Conservation (phyloP, 2,797 vertebrate species). For the Cottoperca gobio region DNA sequence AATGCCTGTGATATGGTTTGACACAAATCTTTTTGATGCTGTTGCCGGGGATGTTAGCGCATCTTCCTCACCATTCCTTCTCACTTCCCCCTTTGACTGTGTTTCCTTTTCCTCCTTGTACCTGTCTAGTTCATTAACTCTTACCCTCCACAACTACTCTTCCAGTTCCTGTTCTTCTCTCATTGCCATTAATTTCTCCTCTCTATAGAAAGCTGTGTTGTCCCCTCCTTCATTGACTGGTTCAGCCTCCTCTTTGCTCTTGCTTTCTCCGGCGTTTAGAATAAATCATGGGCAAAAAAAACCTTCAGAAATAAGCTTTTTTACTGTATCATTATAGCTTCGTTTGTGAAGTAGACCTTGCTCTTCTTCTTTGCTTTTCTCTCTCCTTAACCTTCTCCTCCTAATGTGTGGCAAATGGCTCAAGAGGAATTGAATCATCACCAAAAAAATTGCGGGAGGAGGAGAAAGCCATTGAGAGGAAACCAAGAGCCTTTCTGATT, state of each 20-base stretch:
- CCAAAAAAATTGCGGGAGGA: background rate
- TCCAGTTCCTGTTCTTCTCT: background rate
- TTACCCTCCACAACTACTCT: background rate
- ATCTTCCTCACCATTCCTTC: conserved; percentile 19
- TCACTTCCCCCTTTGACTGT: background rate
- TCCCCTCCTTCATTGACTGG: background rate
- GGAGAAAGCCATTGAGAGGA: conserved; percentile 9
- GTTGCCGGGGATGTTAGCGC: conserved; percentile 7
- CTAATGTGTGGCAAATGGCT: conserved; percentile 5
- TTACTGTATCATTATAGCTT: conserved; percentile 4
- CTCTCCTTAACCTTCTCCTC: background rate
- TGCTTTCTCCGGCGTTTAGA: background rate
- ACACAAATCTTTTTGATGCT: conserved; percentile 42
- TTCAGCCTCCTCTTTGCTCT: background rate
- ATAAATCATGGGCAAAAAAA: background rate
- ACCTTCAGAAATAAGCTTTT: background rate
- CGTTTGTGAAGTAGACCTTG: conserved; percentile 1
- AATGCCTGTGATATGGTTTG: conserved; percentile 44
- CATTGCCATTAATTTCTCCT: background rate
- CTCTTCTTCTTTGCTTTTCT: background rate
- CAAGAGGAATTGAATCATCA: conserved; percentile 19
- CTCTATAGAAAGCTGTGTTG: background rate
- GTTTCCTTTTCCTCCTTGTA: background rate
- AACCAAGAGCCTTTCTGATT: conserved; percentile 13
- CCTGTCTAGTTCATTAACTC: conserved; percentile 2